phyloP scores from a whole-genome alignment of 2,888 invertebrate genomes.

The Trachelus troglodyta region DNA sequence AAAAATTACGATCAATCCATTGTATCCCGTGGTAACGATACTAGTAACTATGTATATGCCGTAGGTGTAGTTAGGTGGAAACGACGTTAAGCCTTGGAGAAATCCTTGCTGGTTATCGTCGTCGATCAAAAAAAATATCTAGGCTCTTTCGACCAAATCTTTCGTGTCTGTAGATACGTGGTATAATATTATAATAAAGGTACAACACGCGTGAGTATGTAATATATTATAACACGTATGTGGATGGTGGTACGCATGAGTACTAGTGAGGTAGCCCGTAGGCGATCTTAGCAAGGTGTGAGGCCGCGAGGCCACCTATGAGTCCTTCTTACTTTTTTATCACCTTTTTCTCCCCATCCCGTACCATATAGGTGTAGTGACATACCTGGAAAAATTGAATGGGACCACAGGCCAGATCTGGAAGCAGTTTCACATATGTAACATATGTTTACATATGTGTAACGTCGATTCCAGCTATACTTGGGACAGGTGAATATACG shows the following conservation, averaged over 20 bases:
- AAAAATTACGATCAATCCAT: background rate
- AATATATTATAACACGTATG: conserved; percentile 41
- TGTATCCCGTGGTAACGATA: background rate
- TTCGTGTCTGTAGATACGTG: conserved; percentile 13
- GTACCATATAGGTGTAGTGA: background rate
- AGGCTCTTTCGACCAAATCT: background rate
- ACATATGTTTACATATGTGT: background rate
- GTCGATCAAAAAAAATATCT: background rate
- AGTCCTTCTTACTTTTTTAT: conserved; percentile 38
- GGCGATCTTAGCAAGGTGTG: conserved; percentile 52
- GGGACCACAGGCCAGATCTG: background rate
- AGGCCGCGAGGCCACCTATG: conserved; percentile 53
- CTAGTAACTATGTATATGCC: background rate
- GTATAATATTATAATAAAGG: conserved; percentile 31
- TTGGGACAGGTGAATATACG: background rate
- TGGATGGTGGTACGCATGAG: conserved; percentile 20
- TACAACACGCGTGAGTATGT: conserved; percentile 25
- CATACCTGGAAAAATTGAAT: background rate
- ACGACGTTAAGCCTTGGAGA: background rate
- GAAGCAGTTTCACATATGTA: background rate
- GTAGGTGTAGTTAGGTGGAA: background rate
- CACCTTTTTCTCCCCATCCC: conserved; percentile 25
- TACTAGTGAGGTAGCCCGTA: conserved; percentile 35
- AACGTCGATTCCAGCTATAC: background rate
- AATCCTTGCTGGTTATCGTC: background rate